Percentiles rank a stretch among this genome's conserved stretches.
Conservation (phyloP, 2,113 vertebrate genomes). For the Boulengerochromis microlepis region DNA sequence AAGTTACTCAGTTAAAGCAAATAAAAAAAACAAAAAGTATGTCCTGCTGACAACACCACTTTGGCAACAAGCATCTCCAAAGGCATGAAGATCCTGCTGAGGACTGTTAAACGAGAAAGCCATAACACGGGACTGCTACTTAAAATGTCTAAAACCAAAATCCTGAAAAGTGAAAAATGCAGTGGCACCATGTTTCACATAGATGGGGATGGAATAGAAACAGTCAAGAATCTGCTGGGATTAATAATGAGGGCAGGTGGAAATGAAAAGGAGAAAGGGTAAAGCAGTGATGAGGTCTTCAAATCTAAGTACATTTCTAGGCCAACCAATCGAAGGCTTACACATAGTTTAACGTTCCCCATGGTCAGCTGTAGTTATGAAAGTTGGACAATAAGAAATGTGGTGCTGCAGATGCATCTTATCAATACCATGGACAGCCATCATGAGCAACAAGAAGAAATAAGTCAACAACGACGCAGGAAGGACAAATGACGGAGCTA, state of each 20-base stretch:
- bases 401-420: fast-evolving
- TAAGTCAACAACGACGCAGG: fast-evolving
- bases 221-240: not conserved
- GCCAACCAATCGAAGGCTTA: not conserved
- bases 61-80: not conserved
- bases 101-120: not conserved
- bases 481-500: not conserved
- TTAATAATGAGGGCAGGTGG: not conserved
- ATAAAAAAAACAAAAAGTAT: not conserved
- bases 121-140: not conserved
- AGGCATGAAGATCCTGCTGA: not conserved
- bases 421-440: too few species aligned
- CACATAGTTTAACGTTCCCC: not conserved
- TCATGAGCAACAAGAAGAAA: not conserved
- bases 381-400: not conserved
- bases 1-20: not conserved
- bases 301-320: not conserved
- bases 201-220: not conserved
- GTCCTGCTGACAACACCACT: not conserved
- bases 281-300: not conserved
- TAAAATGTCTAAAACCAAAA: not conserved
- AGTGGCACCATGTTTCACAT: not conserved
- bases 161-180: not conserved
- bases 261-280: not conserved
- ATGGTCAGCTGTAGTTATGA: not conserved